Percentiles rank a stretch among this genome's conserved stretches.
These are phyloP conservation scores for Enteromius afrohamiltoni DNA, from an alignment of 2,797 vertebrate genomes.

Conservation along the genomic window DNA sequence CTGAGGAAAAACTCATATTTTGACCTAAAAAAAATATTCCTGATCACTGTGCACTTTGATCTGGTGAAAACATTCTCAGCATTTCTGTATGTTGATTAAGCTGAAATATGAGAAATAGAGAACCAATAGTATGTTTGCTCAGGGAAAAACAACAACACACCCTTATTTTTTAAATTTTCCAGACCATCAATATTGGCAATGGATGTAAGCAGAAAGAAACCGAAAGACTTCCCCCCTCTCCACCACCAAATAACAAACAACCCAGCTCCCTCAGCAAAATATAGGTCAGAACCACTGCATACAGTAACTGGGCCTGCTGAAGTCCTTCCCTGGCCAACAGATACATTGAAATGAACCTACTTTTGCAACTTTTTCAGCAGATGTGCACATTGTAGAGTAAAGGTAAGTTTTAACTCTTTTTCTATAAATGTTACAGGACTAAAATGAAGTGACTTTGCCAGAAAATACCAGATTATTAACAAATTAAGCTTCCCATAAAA, in stretches of 20 bases:
- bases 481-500: neutral
- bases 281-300: constrained; percentile 42
- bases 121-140: constrained; percentile 52
- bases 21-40: constrained; percentile 1
- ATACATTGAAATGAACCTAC: neutral
- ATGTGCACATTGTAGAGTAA: neutral
- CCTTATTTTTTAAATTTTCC: constrained; percentile 44
- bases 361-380: neutral
- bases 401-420: neutral
- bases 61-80: constrained; percentile 32
- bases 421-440: neutral
- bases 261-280: constrained; percentile 47
- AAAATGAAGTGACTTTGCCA: neutral
- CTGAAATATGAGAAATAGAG: constrained; percentile 38
- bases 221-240: constrained; percentile 40
- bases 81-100: constrained; percentile 31
- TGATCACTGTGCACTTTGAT: constrained; percentile 16
- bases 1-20: neutral
- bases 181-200: constrained; percentile 44
- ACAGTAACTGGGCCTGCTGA: neutral
- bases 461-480: neutral
- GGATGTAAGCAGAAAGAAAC: constrained; percentile 37
- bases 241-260: constrained; percentile 49
- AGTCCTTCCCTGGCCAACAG: neutral
- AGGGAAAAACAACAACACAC: constrained; percentile 22